These are phyloP conservation scores for Speoplatyrhinus poulsoni DNA, from an alignment of 2,113 vertebrate species.

Conservation along the genomic window DNA sequence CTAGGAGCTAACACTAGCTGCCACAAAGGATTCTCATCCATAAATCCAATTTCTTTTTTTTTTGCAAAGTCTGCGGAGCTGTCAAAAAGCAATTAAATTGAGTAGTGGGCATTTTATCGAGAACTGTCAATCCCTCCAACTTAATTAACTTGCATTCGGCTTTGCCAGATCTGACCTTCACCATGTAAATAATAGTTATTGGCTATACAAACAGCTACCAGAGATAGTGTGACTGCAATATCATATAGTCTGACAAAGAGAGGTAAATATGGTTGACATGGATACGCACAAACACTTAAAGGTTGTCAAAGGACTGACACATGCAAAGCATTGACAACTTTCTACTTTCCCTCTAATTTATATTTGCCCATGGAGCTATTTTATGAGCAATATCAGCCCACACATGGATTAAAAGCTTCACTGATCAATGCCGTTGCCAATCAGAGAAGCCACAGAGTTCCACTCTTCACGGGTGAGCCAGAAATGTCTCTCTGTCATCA, in stretches of 20 bases:
- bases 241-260: constrained; percentile 24
- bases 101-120: constrained; percentile 73
- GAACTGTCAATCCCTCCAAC: constrained; percentile 70
- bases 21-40: constrained; percentile 50
- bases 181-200: constrained; percentile 66
- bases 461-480: constrained; percentile 2
- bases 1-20: constrained; percentile 18
- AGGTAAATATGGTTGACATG: constrained; percentile 14
- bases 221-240: constrained; percentile 29
- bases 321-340: constrained; percentile 16
- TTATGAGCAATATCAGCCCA: constrained; percentile 31
- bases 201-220: constrained; percentile 34
- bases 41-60: constrained; percentile 71
- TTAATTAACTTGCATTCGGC: constrained; percentile 72
- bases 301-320: constrained; percentile 14
- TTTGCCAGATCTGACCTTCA: constrained; percentile 72
- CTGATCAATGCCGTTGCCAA: constrained; percentile 33
- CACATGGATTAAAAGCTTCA: constrained; percentile 22
- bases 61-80: constrained; percentile 72
- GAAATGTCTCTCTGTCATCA: neutral
- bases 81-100: constrained; percentile 80
- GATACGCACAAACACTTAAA: constrained; percentile 15
- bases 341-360: constrained; percentile 22
- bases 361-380: constrained; percentile 19
- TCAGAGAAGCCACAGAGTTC: constrained; percentile 4